Percentiles rank a stretch among this genome's conserved stretches.
phyloP scores from a whole-genome alignment of 2,888 invertebrate species.

The Galerucella nymphaeae region DNA sequence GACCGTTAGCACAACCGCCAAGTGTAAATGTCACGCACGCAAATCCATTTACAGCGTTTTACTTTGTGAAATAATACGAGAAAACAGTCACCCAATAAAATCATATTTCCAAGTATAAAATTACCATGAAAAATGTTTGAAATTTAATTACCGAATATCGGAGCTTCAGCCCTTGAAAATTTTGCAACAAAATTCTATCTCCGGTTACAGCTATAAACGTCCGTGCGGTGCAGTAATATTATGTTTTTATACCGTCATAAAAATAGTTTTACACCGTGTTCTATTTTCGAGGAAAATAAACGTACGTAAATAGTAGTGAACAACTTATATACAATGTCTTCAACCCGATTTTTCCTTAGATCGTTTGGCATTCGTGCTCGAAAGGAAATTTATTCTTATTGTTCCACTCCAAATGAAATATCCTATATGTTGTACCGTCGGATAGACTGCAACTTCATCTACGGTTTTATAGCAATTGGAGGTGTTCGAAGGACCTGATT shows the following conservation, averaged over 20 bases:
- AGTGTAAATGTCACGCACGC: neutral
- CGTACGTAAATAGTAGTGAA: constrained; percentile 13
- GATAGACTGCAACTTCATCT: no score
- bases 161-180: neutral
- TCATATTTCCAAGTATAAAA: neutral
- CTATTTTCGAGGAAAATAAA: constrained; percentile 18
- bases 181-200: neutral
- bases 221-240: neutral
- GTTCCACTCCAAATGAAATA: no score
- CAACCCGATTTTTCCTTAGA: constrained; percentile 13
- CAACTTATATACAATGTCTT: constrained; percentile 27
- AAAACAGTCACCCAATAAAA: no score
- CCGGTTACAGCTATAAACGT: constrained; percentile 4
- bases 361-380: neutral
- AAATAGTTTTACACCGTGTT: constrained; percentile 18
- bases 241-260: constrained; percentile 24
- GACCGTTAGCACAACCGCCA: neutral
- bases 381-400: neutral
- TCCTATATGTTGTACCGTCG: no score
- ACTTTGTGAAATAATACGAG: no score
- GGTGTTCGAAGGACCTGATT: no score
- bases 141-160: neutral
- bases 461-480: no score
- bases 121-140: neutral
- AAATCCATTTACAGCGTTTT: neutral